These are phyloP conservation scores for Mesitornis unicolor DNA, from an alignment of 2,113 vertebrate species.

Conservation along the genomic window DNA sequence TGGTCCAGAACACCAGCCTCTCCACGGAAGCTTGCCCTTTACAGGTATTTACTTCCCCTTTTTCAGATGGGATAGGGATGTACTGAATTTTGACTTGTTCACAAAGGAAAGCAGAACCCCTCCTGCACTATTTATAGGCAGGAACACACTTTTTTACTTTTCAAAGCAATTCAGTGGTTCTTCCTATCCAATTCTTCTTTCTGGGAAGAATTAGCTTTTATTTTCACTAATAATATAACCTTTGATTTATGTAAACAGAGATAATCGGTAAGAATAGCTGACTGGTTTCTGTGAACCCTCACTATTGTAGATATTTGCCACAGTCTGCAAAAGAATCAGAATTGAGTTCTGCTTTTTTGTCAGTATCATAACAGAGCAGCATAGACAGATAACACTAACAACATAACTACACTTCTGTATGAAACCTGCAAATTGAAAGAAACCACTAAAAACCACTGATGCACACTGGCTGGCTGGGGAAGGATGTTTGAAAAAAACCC, in stretches of 20 bases:
- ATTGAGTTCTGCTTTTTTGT: not conserved
- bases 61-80: not conserved
- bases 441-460: not conserved
- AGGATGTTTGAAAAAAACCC: not conserved
- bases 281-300: not conserved
- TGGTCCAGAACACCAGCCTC: not conserved
- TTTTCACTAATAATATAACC: not conserved
- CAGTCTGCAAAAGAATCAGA: not conserved
- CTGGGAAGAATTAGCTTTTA: not conserved
- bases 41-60: not conserved
- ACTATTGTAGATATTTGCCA: not conserved
- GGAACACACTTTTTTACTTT: not conserved
- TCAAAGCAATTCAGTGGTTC: not conserved
- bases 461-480: not conserved
- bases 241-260: not conserved
- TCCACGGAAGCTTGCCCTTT: rapidly evolving
- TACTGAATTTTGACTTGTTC: not conserved
- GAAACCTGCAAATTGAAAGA: not conserved
- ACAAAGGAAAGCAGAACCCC: not conserved
- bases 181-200: not conserved
- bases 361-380: not conserved
- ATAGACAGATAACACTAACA: not conserved
- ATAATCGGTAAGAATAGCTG: not conserved
- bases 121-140: not conserved
- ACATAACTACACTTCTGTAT: not conserved